Base-by-base conservation (phyloP, 1,140 invertebrate genomes). In the Eumeta japonica region DNA sequence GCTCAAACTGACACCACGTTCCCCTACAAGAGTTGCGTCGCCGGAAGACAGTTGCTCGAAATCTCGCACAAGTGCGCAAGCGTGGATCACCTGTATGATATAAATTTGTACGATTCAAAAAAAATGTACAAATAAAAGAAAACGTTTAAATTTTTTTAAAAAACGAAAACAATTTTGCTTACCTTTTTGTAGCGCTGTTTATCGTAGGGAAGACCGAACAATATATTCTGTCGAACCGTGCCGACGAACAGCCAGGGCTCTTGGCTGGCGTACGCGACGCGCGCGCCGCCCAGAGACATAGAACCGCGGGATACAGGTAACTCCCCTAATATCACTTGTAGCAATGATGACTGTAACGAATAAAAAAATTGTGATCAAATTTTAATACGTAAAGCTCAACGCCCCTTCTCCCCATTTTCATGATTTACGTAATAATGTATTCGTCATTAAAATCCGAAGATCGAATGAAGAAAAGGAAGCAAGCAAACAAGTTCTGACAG, bases 231-330 rank as follows among this genome's bases (percentile, higher is more conserved):
- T 28, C 81, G 60, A 0, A 84, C 76, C 0, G 77, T 76, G 0
- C 76, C 83, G 0, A 82, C 80, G 56, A 89, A 89, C 1, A 89
- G 61, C 87, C 88, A 92, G 0, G 88, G 79, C 47, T 89, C 86
- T 55, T 91, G 88, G 28, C 86, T 83, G 1, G 85, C 82, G 55
- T 88, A 90, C 0, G 86, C 81, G 2, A 90, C 53, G 9, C 52
- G 68, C 0, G 60, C 55, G 3, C 86, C 86, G 2, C 79, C 71
- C 1, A 90, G 58, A 3, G 68, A 70, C 9, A 89, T 43, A 7
- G 76, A 74, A 0, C 90, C 90, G 11, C 75, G 60, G 0, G 65
- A 60, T 12, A 83, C 52, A 13, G 80, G 78, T 10, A 90, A 43
- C 62, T 92, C 90, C 19, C 82, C 79, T 27, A 91, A 59, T 27